Evolutionary conservation across 2,797 vertebrate genomes (phyloP), one percentile per base, ranked within the genome.

Genomic region (Tenualosa ilisha): DNA sequence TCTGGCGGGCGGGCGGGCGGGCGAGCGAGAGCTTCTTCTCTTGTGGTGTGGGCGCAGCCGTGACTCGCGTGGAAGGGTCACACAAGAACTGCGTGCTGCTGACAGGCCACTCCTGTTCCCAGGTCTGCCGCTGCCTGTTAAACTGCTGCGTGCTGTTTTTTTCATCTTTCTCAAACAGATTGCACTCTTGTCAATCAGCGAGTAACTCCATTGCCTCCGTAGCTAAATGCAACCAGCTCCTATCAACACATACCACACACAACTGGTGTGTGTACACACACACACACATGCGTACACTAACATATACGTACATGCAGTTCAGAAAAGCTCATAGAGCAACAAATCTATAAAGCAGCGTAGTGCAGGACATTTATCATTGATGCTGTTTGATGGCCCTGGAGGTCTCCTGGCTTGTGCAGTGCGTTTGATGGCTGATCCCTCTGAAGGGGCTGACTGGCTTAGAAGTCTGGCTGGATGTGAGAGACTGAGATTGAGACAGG

Each of bases 311-410:
- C 59, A 63, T 20, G n/a, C 13, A 24, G 6, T 63, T 8, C 6
- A 63, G 22, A 56, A 6, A 24, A 13, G 59, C 24, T 63, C 59
- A 63, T 63, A 63, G 24, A 63, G n/a, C 59, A 63, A 63, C 59
- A 24, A 63, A 24, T 63, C 59, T 7, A 24, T 63, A 63, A 24
- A 63, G 5, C 22, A n/a, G 11, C 11, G 2, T 17, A 79, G 17
- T 7, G 20, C 43, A 17, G 20, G 72, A 22, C 72, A 20, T 79
- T 46, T 79, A 79, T 79, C 72, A 79, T 37, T 79, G 72, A 79
- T 79, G 40, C 72, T 37, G 72, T 79, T 79, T 79, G 72, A 79
- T 79, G 72, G 72, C 37, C 72, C 15, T 46, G 37, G 72, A 79
- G 72, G 40, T 46, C 68, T 40, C 7, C 40, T 2, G 7, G 11